Percentiles rank a stretch among this genome's conserved stretches.
phyloP scores from a whole-genome alignment of 2,113 vertebrate species.

The Zapus hudsonius region DNA sequence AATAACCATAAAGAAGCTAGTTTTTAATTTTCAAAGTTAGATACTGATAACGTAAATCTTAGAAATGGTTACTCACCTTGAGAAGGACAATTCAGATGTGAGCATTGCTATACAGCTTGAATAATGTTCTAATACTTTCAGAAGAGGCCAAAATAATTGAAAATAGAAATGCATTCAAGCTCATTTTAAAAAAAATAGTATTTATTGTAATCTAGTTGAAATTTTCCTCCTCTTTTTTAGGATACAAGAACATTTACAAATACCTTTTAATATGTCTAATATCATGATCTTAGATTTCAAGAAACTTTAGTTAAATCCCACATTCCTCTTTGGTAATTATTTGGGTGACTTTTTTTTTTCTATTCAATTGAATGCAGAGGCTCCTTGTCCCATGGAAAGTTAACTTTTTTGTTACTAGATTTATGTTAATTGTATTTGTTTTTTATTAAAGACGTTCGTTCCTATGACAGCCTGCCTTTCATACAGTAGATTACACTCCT shows the following conservation, averaged over 20 bases:
- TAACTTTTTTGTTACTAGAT: slow-evolving; percentile 39
- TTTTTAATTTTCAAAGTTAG: not conserved
- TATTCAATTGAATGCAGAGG: not conserved
- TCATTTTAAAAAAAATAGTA: slow-evolving; percentile 8
- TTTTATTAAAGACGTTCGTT: too few relatives aligned
- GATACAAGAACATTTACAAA: slow-evolving; percentile 4
- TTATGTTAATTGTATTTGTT: slow-evolving; percentile 28
- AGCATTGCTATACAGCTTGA: too few relatives aligned
- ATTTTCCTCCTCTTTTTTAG: too few relatives aligned
- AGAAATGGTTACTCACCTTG: not conserved
- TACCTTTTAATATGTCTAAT: not conserved
- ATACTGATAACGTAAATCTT: not conserved
- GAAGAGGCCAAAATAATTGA: not conserved
- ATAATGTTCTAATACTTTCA: too few relatives aligned
- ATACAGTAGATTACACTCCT: too few relatives aligned
- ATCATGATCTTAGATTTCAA: not conserved
- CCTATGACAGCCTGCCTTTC: too few relatives aligned
- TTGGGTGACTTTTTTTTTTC: too few relatives aligned
- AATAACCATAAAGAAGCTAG: not conserved
- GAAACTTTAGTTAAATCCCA: too few relatives aligned
- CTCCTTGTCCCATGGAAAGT: not conserved
- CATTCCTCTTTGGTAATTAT: too few relatives aligned
- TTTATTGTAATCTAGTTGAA: not conserved
- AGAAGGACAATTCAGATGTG: too few relatives aligned
- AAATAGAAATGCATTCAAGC: slow-evolving; percentile 15